Base-by-base conservation (phyloP, 2,797 vertebrate genomes). In the Onychomys leucogaster region DNA sequence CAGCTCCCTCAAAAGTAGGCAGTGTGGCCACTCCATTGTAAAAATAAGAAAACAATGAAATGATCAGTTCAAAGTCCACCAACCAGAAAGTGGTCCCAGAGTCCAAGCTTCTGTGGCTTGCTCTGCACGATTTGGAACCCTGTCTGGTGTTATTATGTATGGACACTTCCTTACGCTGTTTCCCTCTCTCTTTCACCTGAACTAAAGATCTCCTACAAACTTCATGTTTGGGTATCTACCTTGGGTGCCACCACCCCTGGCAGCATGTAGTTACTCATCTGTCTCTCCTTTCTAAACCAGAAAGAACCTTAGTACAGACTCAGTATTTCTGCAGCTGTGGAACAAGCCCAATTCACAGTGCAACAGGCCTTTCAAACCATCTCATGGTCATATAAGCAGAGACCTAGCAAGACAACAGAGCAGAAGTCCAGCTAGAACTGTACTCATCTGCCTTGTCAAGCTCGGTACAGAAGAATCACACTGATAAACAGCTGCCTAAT, bases 181-280 rank as follows among this genome's bases (percentile, higher is more conserved):
- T 23, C 46, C 2, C 0, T 2, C 32, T 86, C 10, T 8, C 13
- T 34, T 29, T 73, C 25, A 8, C 34, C 63, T 29, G 29, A 94
- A 76, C 27, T 2, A 1, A 85, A 86, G 61, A 2, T 17, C 16
- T 61, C 89, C 67, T 32, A 14, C 1, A 55, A 49, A 2, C 1
- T 80, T 84, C 32, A 0, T 0, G 0, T 14, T 0, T 7, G 0
- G 25, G 13, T 27, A 3, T 27, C 25, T 29, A 29, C 13, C 73
- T n/a, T 12, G 19, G 89, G 71, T 59, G 27, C 32, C 8, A 41
- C 19, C 34, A 8, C 4, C 21, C 11, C 59, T 25, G 6, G 41
- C 12, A 17, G 55, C 10, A 43, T 2, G 43, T 41, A 63, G 17
- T 76, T 85, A 85, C 27, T 5, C 21, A 23, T 25, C 41, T 6